Base-by-base conservation (phyloP, 2,888 invertebrate species). In the Drosophila cognata region DNA sequence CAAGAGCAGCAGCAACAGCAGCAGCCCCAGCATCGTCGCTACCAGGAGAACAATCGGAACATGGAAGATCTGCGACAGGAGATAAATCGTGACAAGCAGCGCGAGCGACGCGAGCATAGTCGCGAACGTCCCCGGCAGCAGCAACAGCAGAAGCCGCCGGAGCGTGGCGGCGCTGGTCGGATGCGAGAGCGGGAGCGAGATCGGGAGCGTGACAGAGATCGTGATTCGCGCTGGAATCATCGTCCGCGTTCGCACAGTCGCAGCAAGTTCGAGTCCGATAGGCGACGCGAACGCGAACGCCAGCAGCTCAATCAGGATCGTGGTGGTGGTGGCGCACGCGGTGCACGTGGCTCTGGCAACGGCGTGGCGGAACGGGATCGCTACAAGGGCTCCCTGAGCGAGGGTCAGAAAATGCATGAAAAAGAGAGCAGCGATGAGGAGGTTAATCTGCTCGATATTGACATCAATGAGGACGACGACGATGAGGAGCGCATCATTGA, bases 401-500 rank as follows among this genome's bases (percentile, higher is more conserved):
- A 98, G 92, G 96, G 97, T 2, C 94, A 97, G 78, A 96, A 96
- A 82, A 92, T 94, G 8, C 95, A 95, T 71, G 95, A 96, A 7
- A 95, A 95, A 2, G 92, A 92, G 18, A 91, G 92, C 63, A 96
- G 95, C 84, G 96, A 96, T 76, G 96, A 95, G 75, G 96, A 96
- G 74, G 94, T 95, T 5, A 95, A 96, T 89, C 94, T 96, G 89
- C 94, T 96, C 67, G 95, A 97, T 84, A 95, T 97, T 63, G 95
- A 97, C 25, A 97, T 98, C 72, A 97, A 97, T 78, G 95, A 97
- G 6, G 97, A 98, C 76, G 98, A 98, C 72, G 98, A 98, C 92
- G 97, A 98, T 85, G 99, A 99, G 91, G 98, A 99, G 92, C 96
- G 96, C 83, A 97, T 98, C 82, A 99, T 99, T 91, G 97, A 98